phyloP scores from a whole-genome alignment of 1,140 invertebrate genomes.

The Condylostylus longicornis region DNA sequence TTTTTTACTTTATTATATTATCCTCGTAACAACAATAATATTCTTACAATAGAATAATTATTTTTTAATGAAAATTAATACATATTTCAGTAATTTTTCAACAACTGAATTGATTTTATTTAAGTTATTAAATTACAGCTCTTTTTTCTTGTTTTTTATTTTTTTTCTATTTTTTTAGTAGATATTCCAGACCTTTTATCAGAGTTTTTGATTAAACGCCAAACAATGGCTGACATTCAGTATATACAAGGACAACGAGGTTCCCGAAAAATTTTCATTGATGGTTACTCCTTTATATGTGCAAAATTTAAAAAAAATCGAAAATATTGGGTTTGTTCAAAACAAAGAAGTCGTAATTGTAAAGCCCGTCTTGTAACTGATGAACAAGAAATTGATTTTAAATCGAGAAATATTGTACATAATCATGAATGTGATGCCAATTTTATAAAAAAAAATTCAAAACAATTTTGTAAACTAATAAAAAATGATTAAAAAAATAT shows the following conservation, averaged over 20 bases:
- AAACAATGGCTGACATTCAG: conserved; percentile 1
- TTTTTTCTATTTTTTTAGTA: neutral
- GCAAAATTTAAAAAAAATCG: conserved; percentile 11
- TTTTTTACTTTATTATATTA: neutral
- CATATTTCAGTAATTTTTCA: no score
- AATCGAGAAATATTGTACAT: conserved; percentile 9
- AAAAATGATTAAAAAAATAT: no score
- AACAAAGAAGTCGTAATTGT: conserved; percentile 14
- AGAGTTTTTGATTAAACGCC: neutral
- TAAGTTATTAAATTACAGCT: neutral
- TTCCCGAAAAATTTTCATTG: conserved; percentile 11
- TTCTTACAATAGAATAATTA: neutral
- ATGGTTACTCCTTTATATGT: conserved; percentile 13
- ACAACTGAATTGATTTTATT: neutral
- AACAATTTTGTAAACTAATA: no score
- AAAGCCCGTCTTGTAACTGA: conserved; percentile 15
- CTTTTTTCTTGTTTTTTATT: conserved; percentile 1
- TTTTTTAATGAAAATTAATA: neutral
- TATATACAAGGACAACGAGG: conserved; percentile 13
- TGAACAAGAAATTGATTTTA: conserved; percentile 8
- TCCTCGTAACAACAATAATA: neutral
- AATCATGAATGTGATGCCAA: no score
- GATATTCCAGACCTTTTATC: neutral
- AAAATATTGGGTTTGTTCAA: conserved; percentile 17
- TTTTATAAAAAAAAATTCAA: no score